Evolutionary conservation across 2,113 vertebrate genomes (phyloP).

Genomic region (Brachyhypopomus gauderio): DNA sequence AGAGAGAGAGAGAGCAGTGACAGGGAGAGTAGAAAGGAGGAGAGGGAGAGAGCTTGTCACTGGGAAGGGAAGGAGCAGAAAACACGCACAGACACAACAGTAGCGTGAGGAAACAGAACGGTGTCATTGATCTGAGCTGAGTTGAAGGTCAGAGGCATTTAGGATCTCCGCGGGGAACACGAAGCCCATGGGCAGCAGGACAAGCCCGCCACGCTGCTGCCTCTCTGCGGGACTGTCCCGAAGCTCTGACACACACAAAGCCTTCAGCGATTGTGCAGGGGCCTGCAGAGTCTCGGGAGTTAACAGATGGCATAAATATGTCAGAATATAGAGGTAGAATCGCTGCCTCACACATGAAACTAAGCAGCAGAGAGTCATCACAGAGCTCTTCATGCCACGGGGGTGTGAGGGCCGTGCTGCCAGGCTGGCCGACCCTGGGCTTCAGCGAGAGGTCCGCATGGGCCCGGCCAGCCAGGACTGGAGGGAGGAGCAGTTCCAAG

Average conservation of each 20-base stretch:
- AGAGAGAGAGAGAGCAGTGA: conserved; percentile 8
- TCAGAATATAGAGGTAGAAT: no score
- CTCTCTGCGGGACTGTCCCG: no score
- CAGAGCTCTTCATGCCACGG: background rate
- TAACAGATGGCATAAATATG: no score
- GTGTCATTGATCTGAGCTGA: background rate
- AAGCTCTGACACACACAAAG: no score
- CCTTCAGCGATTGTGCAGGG: no score
- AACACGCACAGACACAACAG: background rate
- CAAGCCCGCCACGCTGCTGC: no score
- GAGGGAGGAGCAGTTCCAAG: background rate
- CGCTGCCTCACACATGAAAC: background rate
- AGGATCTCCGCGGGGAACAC: conserved; percentile 26
- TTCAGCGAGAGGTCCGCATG: background rate
- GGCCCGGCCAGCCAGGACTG: background rate
- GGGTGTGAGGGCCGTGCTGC: background rate
- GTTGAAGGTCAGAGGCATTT: conserved; percentile 31
- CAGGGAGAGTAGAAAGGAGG: background rate
- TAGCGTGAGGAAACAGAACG: background rate
- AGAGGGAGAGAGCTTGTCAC: background rate
- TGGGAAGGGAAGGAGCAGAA: background rate
- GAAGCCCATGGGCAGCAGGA: no score
- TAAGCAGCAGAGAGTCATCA: background rate
- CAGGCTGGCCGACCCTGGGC: background rate
- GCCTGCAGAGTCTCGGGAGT: no score